Conservation (phyloP, 2,797 vertebrate genomes). For the Eidolon dupreanum region DNA sequence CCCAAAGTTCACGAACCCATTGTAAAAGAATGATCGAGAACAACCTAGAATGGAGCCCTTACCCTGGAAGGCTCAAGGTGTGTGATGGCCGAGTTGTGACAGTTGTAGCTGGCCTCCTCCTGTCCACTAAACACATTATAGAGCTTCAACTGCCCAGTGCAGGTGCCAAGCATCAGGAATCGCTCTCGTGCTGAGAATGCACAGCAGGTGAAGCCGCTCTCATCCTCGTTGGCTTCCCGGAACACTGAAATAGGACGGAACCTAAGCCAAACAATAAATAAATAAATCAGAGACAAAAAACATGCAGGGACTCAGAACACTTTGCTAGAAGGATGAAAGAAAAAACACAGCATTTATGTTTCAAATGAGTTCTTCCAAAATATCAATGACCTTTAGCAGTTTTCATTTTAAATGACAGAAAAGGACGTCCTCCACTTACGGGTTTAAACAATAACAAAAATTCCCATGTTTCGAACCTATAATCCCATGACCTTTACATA, state of each 20-base stretch:
- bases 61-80: slow-evolving; percentile 99
- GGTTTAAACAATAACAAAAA: slow-evolving; percentile 29
- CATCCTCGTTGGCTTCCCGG: slow-evolving; percentile 97
- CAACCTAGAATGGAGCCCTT: slow-evolving; percentile 54
- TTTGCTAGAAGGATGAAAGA: neutral
- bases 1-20: neutral
- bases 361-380: slow-evolving; percentile 34
- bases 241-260: slow-evolving; percentile 99
- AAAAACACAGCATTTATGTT: neutral
- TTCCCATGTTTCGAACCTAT: slow-evolving; percentile 38
- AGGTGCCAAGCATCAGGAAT: slow-evolving; percentile 98
- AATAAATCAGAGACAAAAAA: neutral
- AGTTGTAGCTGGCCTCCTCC: slow-evolving; percentile 98
- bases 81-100: slow-evolving; percentile 97
- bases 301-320: neutral
- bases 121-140: slow-evolving; percentile 99
- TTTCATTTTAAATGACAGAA: slow-evolving; percentile 45
- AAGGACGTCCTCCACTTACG: neutral
- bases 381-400: neutral
- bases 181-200: slow-evolving; percentile 98
- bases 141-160: slow-evolving; percentile 97
- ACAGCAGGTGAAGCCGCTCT: slow-evolving; percentile 98
- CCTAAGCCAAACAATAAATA: slow-evolving; percentile 80
- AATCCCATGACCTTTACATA: neutral
- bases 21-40: neutral